Evolutionary conservation across 2,888 invertebrate genomes (phyloP).

Genomic region (Acronicta psi): DNA sequence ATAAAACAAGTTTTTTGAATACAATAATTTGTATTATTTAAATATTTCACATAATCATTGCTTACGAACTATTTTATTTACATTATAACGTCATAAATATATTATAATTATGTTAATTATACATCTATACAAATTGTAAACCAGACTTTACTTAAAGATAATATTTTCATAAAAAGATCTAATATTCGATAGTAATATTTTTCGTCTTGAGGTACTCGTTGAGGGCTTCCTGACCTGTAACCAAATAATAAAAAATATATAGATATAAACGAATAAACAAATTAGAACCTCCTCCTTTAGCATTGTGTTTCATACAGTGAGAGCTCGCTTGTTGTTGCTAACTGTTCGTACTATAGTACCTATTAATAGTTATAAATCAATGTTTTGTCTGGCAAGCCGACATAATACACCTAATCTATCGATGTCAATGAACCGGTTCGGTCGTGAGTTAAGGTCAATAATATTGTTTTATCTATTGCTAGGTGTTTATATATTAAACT

Average conservation of each 20-base stretch:
- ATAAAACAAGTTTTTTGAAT: conserved; percentile 13
- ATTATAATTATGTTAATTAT: conserved; percentile 3
- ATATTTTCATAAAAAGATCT: conserved; percentile 28
- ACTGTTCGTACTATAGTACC: no score
- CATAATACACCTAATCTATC: no score
- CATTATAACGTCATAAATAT: conserved; percentile 39
- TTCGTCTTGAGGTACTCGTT: conserved; percentile 98
- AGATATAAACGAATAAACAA: background rate
- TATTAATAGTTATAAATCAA: background rate
- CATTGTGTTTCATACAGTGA: no score
- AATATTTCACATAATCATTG: conserved; percentile 24
- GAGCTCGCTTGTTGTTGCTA: no score
- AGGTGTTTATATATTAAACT: background rate
- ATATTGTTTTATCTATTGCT: background rate
- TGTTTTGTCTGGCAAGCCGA: background rate
- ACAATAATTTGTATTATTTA: conserved; percentile 21
- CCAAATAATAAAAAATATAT: conserved; percentile 13
- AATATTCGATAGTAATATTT: conserved; percentile 98
- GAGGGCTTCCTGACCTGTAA: conserved; percentile 95
- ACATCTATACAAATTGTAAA: conserved; percentile 33
- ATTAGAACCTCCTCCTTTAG: background rate
- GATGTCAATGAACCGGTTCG: no score
- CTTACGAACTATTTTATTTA: conserved; percentile 51
- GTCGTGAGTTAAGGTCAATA: no score
- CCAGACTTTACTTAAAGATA: conserved; percentile 27